Base-by-base conservation (phyloP, 64 coral and sea anemone genomes). In the Orbicella faveolata region DNA sequence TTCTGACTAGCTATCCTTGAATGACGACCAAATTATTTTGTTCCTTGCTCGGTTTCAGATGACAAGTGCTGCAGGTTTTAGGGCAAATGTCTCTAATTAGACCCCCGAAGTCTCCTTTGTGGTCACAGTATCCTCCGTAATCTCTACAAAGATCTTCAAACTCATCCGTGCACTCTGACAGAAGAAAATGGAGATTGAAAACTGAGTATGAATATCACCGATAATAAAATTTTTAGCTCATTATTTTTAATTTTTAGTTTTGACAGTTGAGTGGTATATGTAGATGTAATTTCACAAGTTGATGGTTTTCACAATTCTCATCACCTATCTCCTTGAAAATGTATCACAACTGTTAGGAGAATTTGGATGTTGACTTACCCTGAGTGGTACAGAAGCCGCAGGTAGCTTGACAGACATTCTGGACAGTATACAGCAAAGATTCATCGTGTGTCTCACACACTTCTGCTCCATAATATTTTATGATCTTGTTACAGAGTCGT, bases 151-250 rank as follows among this genome's bases (percentile, higher is more conserved):
- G 79, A 33, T 82, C 79, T 39, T 20, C 34, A 63, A 37, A 63
- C 79, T 82, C 57, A 64, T 82, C 79, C 10, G 63, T 15, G 57
- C 79, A 82, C 15, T 82, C 79, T 82, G 18, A 82, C 35, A 16
- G 63, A 36, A 36, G 0, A 36, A 36, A 34, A 74, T 13, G 15
- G 14, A 74, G 72, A 74, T 14, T 16, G 55, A 59, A 59, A 59
- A 16, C 13, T 59, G 55, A 59, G 55, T 59, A 1, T 15, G 44
- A 6, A 48, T 48, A 41, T 41, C 39, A 41, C 2, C 4, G 39
- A 41, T 41, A 41, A 41, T 41, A 41, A 41, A 41, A 41, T 59
- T 14, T 53, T 53, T 6, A 53, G 4, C 10, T 10, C 10, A 53
- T 10, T 6, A 6, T 53, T 53, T 53, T 59, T 59, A 59, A 59